Percentiles rank a stretch among this genome's conserved stretches.
phyloP scores from a whole-genome alignment of 37 sponge, comb jelly and placozoan genomes.

The Beroe forskalii region DNA sequence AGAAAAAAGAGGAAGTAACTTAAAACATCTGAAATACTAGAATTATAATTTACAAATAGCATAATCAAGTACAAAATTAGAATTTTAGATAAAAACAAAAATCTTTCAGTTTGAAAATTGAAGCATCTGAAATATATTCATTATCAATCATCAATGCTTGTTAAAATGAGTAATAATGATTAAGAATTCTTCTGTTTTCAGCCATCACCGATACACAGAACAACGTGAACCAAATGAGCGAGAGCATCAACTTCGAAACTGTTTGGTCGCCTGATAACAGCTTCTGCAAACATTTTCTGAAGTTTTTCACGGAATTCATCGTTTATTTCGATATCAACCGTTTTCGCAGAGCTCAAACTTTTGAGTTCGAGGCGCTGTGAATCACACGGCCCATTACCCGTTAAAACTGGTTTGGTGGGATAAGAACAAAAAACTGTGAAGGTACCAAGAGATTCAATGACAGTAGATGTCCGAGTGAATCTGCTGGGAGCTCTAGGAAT shows the following conservation, averaged over 20 bases:
- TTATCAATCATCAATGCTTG: too few species aligned
- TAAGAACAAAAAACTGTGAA: neutral
- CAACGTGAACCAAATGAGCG: neutral
- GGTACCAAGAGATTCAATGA: neutral
- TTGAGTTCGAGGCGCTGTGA: neutral
- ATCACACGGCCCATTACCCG: neutral
- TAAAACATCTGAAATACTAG: too few species aligned
- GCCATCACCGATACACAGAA: neutral
- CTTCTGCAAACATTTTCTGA: constrained; percentile 21
- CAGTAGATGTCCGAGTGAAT: neutral
- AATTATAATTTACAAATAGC: too few species aligned
- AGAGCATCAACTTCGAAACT: neutral
- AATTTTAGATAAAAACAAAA: too few species aligned
- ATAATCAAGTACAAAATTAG: too few species aligned
- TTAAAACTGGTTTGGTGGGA: neutral
- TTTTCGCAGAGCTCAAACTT: neutral
- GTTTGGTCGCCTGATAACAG: neutral
- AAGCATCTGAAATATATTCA: too few species aligned
- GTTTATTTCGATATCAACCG: neutral
- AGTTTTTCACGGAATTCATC: constrained; percentile 29
- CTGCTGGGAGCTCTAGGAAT: neutral
- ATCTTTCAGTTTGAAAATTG: too few species aligned
- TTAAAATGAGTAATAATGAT: too few species aligned
- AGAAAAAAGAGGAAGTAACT: too few species aligned
- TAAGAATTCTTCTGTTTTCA: too few species aligned